These are phyloP conservation scores for Podargus strigoides DNA, from an alignment of 2,797 vertebrate species.

Conservation along the genomic window DNA sequence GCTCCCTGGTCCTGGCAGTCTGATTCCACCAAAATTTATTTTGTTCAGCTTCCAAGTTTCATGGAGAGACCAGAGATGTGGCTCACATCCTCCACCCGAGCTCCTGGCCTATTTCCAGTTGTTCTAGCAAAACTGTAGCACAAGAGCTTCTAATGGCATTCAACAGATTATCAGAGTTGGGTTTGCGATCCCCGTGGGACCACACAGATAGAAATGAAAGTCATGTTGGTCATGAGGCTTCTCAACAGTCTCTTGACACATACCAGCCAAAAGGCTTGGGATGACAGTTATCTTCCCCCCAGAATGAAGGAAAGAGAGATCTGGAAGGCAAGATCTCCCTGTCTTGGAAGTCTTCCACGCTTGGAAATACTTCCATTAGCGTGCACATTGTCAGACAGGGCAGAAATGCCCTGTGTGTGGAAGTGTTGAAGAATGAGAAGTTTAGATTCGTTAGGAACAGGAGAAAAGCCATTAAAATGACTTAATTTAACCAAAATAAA, in stretches of 20 bases:
- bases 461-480: not conserved
- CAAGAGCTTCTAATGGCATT: not conserved
- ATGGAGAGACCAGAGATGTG: not conserved
- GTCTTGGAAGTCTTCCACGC: not conserved
- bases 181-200: fast-evolving
- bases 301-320: not conserved
- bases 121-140: not conserved
- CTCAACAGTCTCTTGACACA: not conserved
- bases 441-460: not conserved
- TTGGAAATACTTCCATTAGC: not conserved
- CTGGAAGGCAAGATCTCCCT: not conserved
- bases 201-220: not conserved
- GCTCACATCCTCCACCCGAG: not conserved
- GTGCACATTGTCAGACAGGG: too few species aligned
- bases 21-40: not conserved
- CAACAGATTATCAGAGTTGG: not conserved
- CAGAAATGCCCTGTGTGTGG: not conserved
- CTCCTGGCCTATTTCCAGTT: not conserved
- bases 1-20: not conserved
- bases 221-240: not conserved
- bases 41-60: not conserved
- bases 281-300: not conserved
- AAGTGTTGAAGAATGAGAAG: not conserved
- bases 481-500: not conserved
- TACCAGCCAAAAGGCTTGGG: not conserved